These are phyloP conservation scores for Engystomops pustulosus DNA, from an alignment of 2,113 vertebrate species.

Conservation along the genomic window DNA sequence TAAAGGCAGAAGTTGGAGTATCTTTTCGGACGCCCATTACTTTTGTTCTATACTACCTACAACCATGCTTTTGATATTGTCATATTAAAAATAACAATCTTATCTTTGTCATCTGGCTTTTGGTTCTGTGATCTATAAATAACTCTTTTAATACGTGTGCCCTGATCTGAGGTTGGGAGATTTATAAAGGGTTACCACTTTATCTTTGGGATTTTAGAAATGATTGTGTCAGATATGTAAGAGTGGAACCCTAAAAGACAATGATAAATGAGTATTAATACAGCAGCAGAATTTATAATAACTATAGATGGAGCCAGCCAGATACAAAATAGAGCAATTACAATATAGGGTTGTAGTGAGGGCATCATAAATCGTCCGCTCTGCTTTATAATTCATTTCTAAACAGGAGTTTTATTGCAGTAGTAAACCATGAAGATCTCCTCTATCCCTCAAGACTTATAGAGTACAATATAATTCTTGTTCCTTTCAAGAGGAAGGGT, in stretches of 20 bases:
- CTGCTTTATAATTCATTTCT: neutral
- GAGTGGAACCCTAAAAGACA: neutral
- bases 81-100: too few species aligned
- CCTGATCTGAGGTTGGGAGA: neutral
- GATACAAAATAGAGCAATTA: slow-evolving; percentile 1
- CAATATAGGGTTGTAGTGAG: neutral
- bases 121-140: too few species aligned
- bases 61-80: too few species aligned
- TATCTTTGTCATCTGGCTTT: too few species aligned
- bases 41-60: too few species aligned
- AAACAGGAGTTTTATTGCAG: slow-evolving; percentile 18
- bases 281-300: neutral
- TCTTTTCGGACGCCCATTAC: too few species aligned
- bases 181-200: neutral
- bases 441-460: neutral
- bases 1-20: too few species aligned
- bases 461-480: slow-evolving; percentile 2
- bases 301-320: neutral
- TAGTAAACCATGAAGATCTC: neutral
- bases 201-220: neutral
- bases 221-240: neutral
- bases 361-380: neutral
- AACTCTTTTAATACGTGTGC: too few species aligned
- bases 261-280: neutral
- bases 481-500: neutral